Evolutionary conservation across 2,797 vertebrate genomes (phyloP), one percentile per base, ranked within the genome.

Genomic region (Iguana delicatissima): DNA sequence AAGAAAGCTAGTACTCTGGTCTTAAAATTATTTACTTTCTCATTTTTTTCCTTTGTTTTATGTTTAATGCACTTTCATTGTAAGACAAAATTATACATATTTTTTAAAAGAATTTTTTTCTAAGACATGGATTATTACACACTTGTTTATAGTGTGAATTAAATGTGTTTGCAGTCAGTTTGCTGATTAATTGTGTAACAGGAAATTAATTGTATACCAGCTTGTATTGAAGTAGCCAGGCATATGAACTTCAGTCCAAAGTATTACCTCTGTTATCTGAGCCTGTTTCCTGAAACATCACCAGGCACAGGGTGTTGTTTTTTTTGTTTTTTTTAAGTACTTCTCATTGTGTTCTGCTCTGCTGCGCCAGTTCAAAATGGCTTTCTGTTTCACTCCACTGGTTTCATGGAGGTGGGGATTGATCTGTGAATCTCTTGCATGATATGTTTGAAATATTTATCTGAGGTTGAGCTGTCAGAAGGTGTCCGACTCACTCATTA

Each of bases 391-490:
- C 95, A 89, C 91, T 91, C 87, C 91, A 76, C 69, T 94, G 93
- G 62, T 90, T 96, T 96, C 93, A 69, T 93, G 94, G 94, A 96
- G 95, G 95, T 96, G 87, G 89, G 91, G 94, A 95, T 93, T 96
- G 96, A 97, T 97, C 96, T 96, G 91, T 94, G 96, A 96, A 96
- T 96, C 95, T 96, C 94, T 96, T 97, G 93, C 93, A 96, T 94
- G 95, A 62, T 95, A 91, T 80, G 94, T 96, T 93, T 97, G 94
- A 97, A 96, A 96, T 96, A 96, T 96, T 97, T 97, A 96, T 96
- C 91, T 93, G 92, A 95, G 94, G 93, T 46, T 92, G 82, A 96
- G 86, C 93, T 96, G 94, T 96, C 96, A 96, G 94, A 88, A 96
- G 93, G 90, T 97, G 93, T 95, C 96, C 96, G 95, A 89, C 87